These are phyloP conservation scores for Ctenopoma multispine DNA, from an alignment of 2,797 vertebrate genomes.

Conservation along the genomic window DNA sequence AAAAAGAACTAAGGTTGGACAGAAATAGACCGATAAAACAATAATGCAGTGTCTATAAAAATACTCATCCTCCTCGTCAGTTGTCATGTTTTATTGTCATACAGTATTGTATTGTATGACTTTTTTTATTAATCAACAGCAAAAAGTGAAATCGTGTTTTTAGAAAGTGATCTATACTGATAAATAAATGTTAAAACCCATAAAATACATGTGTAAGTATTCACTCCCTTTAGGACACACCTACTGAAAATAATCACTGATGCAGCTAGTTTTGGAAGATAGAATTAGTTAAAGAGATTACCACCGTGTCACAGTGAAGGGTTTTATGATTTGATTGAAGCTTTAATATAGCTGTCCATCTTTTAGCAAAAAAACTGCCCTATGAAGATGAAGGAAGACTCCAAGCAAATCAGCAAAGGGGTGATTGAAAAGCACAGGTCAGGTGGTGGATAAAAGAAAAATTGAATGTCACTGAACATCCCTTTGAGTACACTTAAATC, in stretches of 20 bases:
- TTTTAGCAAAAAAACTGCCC: background rate
- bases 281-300: background rate
- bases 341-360: background rate
- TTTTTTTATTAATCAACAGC: background rate
- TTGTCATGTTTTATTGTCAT: constrained; percentile 10
- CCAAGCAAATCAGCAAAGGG: background rate
- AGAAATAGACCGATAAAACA: background rate
- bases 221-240: background rate
- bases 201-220: background rate
- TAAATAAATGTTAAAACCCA: too few species aligned
- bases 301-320: background rate
- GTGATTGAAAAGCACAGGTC: background rate
- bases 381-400: background rate
- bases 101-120: background rate
- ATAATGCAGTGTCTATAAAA: background rate
- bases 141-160: background rate
- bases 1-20: background rate
- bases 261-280: too few species aligned
- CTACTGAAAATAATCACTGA: too few species aligned
- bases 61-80: background rate
- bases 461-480: background rate
- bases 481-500: background rate
- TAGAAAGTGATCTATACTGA: background rate
- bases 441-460: background rate
- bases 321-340: background rate